Conservation (phyloP, 1,140 invertebrate species). For the Polypedilum pembai region DNA sequence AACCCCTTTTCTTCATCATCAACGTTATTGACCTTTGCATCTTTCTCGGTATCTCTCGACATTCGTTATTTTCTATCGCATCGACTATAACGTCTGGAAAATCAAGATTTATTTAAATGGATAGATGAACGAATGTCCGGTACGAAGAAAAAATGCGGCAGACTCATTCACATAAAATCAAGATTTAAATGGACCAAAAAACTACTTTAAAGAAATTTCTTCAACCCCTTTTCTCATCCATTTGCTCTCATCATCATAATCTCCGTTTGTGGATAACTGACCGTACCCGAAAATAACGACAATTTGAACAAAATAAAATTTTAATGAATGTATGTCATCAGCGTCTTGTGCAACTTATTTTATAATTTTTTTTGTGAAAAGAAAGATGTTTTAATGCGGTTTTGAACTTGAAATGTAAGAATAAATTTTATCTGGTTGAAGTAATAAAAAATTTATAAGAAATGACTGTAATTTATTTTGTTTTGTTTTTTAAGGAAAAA, state of each 20-base stretch:
- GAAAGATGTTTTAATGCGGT: not conserved
- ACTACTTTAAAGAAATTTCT: not conserved
- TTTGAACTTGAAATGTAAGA: not conserved
- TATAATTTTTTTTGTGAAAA: not conserved
- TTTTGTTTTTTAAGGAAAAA: too few relatives aligned
- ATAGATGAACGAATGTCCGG: not conserved
- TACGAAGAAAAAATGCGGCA: not conserved
- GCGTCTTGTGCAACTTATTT: not conserved
- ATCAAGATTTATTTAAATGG: constrained; percentile 19
- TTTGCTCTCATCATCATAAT: not conserved
- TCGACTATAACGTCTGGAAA: not conserved
- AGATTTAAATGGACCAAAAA: constrained; percentile 13
- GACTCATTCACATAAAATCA: not conserved
- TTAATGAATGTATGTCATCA: constrained; percentile 9
- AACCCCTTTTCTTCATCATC: constrained; percentile 1
- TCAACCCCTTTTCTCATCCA: constrained; percentile 10
- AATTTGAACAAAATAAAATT: not conserved
- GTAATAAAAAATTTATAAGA: too few relatives aligned
- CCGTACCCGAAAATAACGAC: constrained; percentile 9
- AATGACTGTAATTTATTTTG: too few relatives aligned
- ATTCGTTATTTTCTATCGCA: not conserved
- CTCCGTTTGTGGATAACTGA: not conserved
- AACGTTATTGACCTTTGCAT: constrained; percentile 15
- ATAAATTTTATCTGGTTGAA: not conserved
- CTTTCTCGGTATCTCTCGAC: not conserved